phyloP scores from a whole-genome alignment of 2,888 invertebrate species.

The Ochropacha duplaris region DNA sequence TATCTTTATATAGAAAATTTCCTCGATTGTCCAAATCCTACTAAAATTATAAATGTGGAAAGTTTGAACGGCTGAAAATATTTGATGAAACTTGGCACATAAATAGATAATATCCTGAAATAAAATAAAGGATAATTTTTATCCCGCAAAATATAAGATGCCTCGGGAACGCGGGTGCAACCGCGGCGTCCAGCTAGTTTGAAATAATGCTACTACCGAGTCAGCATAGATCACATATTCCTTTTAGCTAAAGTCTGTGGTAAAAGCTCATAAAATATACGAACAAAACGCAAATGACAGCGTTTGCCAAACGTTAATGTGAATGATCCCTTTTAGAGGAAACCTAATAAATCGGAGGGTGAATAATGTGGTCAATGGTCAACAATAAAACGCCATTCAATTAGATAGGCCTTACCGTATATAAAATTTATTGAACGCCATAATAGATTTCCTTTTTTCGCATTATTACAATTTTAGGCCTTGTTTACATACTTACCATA shows the following conservation, averaged over 20 bases:
- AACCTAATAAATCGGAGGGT: not conserved
- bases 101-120: too few relatives aligned
- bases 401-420: not conserved
- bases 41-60: too few relatives aligned
- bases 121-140: too few relatives aligned
- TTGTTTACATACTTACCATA: not conserved
- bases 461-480: not conserved
- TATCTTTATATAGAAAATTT: too few relatives aligned
- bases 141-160: too few relatives aligned
- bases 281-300: not conserved
- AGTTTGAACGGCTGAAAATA: too few relatives aligned
- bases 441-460: not conserved
- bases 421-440: not conserved
- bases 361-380: not conserved
- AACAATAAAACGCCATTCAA: not conserved
- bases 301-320: not conserved
- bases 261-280: not conserved
- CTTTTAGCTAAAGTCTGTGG: too few relatives aligned
- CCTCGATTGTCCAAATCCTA: too few relatives aligned
- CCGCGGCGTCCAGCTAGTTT: too few relatives aligned
- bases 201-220: too few relatives aligned
- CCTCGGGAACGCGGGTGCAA: too few relatives aligned
- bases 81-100: too few relatives aligned
- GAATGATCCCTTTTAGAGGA: not conserved
- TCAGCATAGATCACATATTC: not conserved